Percentiles rank a stretch among this genome's conserved stretches.
phyloP scores from a whole-genome alignment of 2,113 vertebrate species.

The Parotia lawesii region DNA sequence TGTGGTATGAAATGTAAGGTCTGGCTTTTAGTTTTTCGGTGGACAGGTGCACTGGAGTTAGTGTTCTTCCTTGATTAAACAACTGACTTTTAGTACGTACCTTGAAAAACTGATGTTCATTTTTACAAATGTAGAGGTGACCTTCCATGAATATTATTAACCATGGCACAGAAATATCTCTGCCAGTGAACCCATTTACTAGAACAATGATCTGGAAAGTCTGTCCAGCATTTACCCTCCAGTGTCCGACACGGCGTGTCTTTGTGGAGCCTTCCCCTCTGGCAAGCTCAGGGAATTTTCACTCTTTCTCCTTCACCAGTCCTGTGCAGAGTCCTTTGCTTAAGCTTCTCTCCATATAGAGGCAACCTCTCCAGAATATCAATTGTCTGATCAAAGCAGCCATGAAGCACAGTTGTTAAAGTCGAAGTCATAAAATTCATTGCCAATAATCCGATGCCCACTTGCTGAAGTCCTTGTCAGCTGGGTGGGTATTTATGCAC shows the following conservation, averaged over 20 bases:
- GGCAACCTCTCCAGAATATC: constrained; percentile 39
- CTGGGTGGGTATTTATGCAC: background rate
- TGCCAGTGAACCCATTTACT: background rate
- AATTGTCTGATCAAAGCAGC: constrained; percentile 58
- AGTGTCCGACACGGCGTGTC: background rate
- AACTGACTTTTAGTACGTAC: background rate
- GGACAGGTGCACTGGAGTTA: background rate
- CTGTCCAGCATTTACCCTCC: background rate
- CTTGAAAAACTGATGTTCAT: background rate
- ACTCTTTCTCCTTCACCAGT: constrained; percentile 25
- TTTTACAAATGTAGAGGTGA: constrained; percentile 12
- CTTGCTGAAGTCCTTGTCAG: constrained; percentile 12
- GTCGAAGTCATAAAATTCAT: constrained; percentile 44
- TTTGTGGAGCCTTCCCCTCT: constrained; percentile 10
- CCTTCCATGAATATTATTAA: background rate
- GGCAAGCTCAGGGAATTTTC: background rate
- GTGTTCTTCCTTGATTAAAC: background rate
- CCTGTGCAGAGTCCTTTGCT: background rate
- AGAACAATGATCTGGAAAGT: constrained; percentile 36
- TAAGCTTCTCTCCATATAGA: background rate
- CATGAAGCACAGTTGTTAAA: constrained; percentile 22
- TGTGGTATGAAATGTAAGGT: background rate
- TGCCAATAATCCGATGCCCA: background rate
- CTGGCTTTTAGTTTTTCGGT: background rate
- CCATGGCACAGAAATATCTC: background rate